These are phyloP conservation scores for Coelinius sp. DNA, from an alignment of 2,888 invertebrate genomes.

Conservation along the genomic window DNA sequence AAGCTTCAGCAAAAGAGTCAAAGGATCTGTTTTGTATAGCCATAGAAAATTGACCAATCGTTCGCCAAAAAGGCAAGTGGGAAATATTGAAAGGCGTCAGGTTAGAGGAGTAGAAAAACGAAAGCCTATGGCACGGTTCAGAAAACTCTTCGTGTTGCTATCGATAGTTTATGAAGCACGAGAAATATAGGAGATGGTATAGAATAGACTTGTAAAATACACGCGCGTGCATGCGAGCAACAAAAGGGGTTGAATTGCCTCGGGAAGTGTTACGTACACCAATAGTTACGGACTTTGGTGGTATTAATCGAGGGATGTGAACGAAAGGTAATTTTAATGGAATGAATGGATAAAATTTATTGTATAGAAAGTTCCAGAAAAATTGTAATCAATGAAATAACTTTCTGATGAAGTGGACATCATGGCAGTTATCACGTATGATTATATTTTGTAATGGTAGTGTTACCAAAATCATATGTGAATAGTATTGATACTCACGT, in stretches of 20 bases:
- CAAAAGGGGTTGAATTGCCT: background rate
- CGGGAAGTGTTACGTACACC: conserved; percentile 24
- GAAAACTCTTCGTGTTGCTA: conserved; percentile 3
- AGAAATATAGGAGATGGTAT: conserved; percentile 37
- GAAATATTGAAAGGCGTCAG: background rate
- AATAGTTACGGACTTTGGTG: background rate
- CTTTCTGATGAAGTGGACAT: too few species aligned
- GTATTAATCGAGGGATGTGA: too few species aligned
- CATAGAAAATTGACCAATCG: background rate
- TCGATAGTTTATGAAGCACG: conserved; percentile 8
- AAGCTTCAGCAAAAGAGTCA: background rate
- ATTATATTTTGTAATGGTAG: too few species aligned
- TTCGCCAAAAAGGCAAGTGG: conserved; percentile 1
- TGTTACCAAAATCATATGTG: background rate
- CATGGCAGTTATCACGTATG: too few species aligned
- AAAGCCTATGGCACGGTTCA: background rate
- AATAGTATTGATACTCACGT: conserved; percentile 71
- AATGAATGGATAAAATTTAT: too few species aligned
- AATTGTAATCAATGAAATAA: too few species aligned
- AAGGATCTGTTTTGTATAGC: background rate
- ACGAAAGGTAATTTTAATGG: too few species aligned
- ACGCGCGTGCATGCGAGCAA: conserved; percentile 30
- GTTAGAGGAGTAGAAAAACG: background rate
- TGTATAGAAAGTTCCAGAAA: too few species aligned
- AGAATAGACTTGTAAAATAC: conserved; percentile 40